Conservation (phyloP, 2,888 invertebrate genomes). For the Drosophila fulvimacula region DNA sequence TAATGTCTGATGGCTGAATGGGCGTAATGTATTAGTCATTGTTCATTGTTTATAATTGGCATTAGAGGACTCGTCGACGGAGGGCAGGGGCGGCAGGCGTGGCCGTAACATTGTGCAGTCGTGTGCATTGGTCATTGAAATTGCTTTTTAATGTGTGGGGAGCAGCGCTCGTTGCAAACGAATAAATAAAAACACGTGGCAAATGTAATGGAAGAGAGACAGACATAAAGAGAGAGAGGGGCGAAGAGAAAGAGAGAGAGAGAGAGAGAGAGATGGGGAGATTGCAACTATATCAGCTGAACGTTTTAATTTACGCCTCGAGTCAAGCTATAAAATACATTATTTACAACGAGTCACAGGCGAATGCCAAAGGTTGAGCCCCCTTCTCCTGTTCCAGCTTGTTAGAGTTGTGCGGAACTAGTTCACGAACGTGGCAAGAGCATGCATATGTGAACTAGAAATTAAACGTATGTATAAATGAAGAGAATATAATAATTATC, state of each 20-base stretch:
- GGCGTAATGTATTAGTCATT: slow-evolving; percentile 15
- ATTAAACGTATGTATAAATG: not conserved
- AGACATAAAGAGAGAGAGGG: not conserved
- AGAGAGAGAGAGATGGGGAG: not conserved
- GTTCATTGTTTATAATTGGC: slow-evolving; percentile 70
- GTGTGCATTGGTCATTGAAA: slow-evolving; percentile 74
- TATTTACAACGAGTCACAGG: slow-evolving; percentile 37
- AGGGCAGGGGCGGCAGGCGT: slow-evolving; percentile 1
- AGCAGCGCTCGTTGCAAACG: slow-evolving; percentile 45
- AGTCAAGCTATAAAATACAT: slow-evolving; percentile 64
- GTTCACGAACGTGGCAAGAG: not conserved
- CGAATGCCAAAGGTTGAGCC: slow-evolving; percentile 5
- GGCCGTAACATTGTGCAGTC: slow-evolving; percentile 50
- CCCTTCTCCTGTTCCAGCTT: not conserved
- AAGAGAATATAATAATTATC: not conserved
- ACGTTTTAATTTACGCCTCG: slow-evolving; percentile 68
- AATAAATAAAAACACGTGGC: slow-evolving; percentile 47
- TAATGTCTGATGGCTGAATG: slow-evolving; percentile 39
- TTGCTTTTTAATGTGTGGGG: slow-evolving; percentile 67
- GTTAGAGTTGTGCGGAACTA: slow-evolving; percentile 1
- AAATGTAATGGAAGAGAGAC: slow-evolving; percentile 4
- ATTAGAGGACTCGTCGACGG: not conserved
- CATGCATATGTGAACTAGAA: not conserved
- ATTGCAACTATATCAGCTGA: slow-evolving; percentile 21
- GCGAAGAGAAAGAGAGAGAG: no score